phyloP scores from a whole-genome alignment of 2,113 vertebrate species.

The Scytalopus superciliaris region DNA sequence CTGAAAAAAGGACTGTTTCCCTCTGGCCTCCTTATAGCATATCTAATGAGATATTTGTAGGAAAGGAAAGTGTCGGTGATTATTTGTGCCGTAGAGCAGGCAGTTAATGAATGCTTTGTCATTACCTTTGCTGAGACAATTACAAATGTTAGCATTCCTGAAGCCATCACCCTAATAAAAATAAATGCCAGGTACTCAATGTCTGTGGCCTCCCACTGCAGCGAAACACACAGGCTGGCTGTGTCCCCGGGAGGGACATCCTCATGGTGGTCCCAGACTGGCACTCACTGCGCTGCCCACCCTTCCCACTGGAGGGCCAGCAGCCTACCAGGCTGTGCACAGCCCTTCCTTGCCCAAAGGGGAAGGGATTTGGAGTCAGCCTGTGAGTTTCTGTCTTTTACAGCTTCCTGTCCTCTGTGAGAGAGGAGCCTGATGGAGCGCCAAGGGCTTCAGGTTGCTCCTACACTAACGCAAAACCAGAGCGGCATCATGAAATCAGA shows the following conservation, averaged over 20 bases:
- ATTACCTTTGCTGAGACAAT: neutral
- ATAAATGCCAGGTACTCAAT: neutral
- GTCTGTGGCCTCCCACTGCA: neutral
- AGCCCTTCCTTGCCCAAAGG: neutral
- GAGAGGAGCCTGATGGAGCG: neutral
- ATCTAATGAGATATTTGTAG: neutral
- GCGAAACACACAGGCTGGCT: neutral
- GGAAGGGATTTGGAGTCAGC: neutral
- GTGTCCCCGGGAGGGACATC: fast-evolving
- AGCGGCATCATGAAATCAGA: neutral
- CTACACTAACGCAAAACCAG: fast-evolving
- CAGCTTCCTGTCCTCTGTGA: neutral
- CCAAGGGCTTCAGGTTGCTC: neutral
- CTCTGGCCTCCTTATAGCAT: neutral
- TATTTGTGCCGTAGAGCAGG: neutral
- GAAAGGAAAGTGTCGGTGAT: neutral
- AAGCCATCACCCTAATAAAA: neutral
- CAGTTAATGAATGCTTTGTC: neutral
- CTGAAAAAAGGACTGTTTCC: neutral
- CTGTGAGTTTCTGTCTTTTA: neutral
- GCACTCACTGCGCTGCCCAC: neutral
- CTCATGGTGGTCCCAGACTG: neutral
- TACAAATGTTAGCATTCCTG: neutral
- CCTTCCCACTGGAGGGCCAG: neutral
- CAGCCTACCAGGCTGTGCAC: fast-evolving